Conservation (phyloP, 2,888 invertebrate species). For the Pediacus dermestoides region DNA sequence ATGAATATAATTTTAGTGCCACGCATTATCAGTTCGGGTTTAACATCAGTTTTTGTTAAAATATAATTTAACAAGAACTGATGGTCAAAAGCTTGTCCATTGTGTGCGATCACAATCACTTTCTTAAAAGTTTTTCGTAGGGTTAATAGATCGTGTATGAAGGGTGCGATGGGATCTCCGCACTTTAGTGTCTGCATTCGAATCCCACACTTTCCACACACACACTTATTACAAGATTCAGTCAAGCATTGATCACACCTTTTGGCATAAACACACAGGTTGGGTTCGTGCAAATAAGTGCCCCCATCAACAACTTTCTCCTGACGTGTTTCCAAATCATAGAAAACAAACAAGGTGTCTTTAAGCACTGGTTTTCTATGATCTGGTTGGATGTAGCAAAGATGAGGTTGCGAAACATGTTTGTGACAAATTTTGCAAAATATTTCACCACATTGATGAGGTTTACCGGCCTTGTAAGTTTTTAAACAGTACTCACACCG, state of each 20-base stretch:
- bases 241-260: conserved; percentile 10
- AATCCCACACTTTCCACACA: conserved; percentile 11
- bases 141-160: conserved; percentile 5
- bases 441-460: conserved; percentile 12
- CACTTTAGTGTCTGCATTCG: conserved; percentile 7
- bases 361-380: conserved; percentile 7
- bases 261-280: conserved; percentile 20
- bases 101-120: conserved; percentile 16
- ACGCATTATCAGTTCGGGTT: conserved; percentile 14
- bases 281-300: conserved; percentile 18
- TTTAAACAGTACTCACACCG: conserved; percentile 16
- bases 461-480: background rate
- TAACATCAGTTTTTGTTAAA: conserved; percentile 14
- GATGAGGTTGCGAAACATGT: conserved; percentile 10
- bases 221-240: conserved; percentile 5
- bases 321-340: conserved; percentile 24
- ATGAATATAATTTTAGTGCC: conserved; percentile 20
- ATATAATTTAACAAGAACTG: conserved; percentile 19
- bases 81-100: conserved; percentile 15
- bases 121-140: conserved; percentile 12
- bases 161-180: conserved; percentile 6
- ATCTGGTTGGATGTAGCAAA: conserved; percentile 17
- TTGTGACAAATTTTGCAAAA: conserved; percentile 17
- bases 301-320: conserved; percentile 12
- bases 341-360: conserved; percentile 22